These are phyloP conservation scores for Plectropomus leopardus DNA, from an alignment of 2,113 vertebrate species.

Conservation along the genomic window DNA sequence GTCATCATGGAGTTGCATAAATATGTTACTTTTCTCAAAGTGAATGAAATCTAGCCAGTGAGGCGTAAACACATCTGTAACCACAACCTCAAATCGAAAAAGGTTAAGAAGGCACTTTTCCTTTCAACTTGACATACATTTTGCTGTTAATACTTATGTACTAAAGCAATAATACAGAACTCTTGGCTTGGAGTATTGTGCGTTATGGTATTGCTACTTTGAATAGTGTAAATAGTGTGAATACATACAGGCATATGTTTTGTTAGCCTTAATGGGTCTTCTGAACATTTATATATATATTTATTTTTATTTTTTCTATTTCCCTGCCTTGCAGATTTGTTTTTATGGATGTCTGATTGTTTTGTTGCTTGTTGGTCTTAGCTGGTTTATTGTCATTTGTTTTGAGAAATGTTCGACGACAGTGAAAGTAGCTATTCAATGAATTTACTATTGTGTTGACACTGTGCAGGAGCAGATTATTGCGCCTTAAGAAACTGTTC, in stretches of 20 bases:
- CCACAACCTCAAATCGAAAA: no score
- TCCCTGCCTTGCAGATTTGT: slow-evolving; percentile 13
- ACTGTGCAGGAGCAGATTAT: background rate
- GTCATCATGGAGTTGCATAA: no score
- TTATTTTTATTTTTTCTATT: background rate
- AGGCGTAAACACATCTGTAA: no score
- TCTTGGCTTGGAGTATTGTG: background rate
- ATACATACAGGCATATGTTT: no score
- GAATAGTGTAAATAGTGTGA: background rate
- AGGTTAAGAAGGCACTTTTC: no score
- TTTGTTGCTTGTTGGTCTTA: background rate
- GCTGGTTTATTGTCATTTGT: slow-evolving; percentile 4
- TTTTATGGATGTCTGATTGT: slow-evolving; percentile 17
- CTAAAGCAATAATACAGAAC: background rate
- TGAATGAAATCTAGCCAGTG: no score
- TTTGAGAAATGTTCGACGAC: background rate
- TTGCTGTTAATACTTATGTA: background rate
- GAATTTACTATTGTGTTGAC: background rate
- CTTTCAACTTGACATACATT: background rate
- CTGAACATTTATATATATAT: no score
- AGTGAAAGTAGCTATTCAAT: background rate
- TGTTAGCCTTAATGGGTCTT: background rate
- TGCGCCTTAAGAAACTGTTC: slow-evolving; percentile 3
- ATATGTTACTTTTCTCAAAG: no score
- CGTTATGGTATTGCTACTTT: no score